Evolutionary conservation across 1,140 invertebrate species (phyloP).

Genomic region (Drosophila santomea): DNA sequence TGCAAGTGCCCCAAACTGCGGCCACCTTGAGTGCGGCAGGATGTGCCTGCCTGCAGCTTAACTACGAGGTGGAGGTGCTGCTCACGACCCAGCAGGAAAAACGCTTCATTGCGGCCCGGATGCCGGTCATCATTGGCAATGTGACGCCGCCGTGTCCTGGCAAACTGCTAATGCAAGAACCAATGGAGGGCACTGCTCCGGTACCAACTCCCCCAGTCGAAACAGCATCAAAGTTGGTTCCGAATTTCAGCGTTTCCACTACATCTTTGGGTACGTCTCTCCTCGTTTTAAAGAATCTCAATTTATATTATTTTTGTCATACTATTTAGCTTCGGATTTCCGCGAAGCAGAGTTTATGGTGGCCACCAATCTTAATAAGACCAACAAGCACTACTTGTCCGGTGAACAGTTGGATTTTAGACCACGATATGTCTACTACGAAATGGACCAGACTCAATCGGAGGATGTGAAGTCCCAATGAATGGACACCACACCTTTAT

Average conservation of each 20-base stretch:
- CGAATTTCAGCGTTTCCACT: constrained; percentile 49
- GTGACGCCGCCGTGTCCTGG: constrained; percentile 73
- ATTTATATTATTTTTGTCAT: neutral
- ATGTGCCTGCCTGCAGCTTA: constrained; percentile 89
- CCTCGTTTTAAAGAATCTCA: no score
- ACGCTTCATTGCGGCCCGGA: constrained; percentile 84
- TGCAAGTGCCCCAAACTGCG: constrained; percentile 88
- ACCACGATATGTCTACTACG: constrained; percentile 76
- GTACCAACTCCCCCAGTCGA: constrained; percentile 31
- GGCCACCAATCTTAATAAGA: constrained; percentile 70
- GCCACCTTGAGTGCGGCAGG: constrained; percentile 88
- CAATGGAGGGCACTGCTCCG: constrained; percentile 29
- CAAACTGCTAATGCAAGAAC: constrained; percentile 16
- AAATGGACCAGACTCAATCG: constrained; percentile 47
- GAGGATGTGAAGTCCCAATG: constrained; percentile 34
- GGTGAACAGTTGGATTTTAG: constrained; percentile 67
- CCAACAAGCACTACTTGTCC: constrained; percentile 60
- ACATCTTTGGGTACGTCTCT: constrained; percentile 54
- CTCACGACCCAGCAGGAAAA: constrained; percentile 75
- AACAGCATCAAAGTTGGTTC: constrained; percentile 4
- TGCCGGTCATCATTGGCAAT: constrained; percentile 86
- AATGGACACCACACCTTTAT: neutral
- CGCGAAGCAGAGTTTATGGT: constrained; percentile 75
- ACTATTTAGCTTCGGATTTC: constrained; percentile 52
- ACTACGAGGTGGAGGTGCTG: constrained; percentile 88